Evolutionary conservation across 2,113 vertebrate species (phyloP).

Genomic region (Fulmarus glacialis): DNA sequence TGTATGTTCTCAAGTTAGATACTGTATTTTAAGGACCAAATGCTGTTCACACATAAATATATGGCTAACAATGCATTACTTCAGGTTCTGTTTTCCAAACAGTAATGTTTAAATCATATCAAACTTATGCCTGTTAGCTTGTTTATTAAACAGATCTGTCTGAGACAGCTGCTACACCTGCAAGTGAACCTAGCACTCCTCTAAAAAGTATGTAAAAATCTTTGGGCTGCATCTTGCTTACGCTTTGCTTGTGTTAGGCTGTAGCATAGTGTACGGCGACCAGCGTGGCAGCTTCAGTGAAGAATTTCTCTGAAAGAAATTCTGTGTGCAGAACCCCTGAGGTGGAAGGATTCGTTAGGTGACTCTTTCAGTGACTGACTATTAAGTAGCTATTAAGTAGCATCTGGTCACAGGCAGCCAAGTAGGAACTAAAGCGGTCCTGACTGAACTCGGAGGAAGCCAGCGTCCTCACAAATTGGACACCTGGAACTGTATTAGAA

Average conservation of each 20-base stretch:
- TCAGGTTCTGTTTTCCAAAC: background rate
- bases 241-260: background rate
- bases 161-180: background rate
- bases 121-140: background rate
- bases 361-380: background rate
- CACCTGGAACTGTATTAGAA: background rate
- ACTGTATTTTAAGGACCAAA: background rate
- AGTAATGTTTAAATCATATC: background rate
- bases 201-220: background rate
- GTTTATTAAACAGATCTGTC: background rate
- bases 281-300: background rate
- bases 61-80: background rate
- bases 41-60: background rate
- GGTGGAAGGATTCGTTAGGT: background rate
- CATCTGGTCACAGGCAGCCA: background rate
- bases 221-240: background rate
- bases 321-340: background rate
- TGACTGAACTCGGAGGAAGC: background rate
- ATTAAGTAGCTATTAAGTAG: background rate
- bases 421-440: background rate
- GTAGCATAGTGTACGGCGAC: background rate
- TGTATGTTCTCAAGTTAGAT: background rate
- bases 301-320: background rate
- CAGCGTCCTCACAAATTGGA: fast-evolving
- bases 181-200: background rate